Evolutionary conservation across 2,888 invertebrate genomes (phyloP).

Genomic region (Resseliella maxima): DNA sequence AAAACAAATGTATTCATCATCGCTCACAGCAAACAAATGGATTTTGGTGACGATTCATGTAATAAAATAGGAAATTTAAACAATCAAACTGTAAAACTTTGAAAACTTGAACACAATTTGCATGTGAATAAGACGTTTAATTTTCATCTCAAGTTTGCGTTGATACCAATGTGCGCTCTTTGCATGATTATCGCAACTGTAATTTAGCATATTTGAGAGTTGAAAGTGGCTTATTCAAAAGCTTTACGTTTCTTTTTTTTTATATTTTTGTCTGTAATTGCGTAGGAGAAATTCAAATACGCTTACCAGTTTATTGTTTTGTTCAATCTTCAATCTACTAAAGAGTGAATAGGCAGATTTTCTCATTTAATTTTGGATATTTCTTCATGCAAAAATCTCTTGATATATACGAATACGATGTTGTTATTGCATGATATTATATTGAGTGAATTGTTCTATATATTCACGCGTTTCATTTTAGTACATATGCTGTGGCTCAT

Average conservation of each 20-base stretch:
- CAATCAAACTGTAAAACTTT: slow-evolving; percentile 52
- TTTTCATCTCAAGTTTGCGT: slow-evolving; percentile 40
- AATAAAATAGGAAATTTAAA: slow-evolving; percentile 36
- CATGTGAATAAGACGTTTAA: slow-evolving; percentile 42
- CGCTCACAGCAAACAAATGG: neutral
- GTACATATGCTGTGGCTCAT: slow-evolving; percentile 33
- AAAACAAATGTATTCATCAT: neutral
- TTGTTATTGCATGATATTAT: neutral
- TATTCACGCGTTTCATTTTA: slow-evolving; percentile 1
- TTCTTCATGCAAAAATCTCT: neutral
- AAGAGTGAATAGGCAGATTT: neutral
- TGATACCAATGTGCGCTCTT: slow-evolving; percentile 30
- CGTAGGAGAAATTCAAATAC: no score
- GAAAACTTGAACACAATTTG: neutral
- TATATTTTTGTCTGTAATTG: neutral
- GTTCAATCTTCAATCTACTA: neutral
- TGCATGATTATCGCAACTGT: neutral
- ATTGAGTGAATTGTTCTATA: neutral
- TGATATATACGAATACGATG: neutral
- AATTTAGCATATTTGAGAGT: neutral
- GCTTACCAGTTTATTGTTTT: neutral
- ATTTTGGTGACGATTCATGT: neutral
- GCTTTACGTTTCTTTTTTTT: neutral
- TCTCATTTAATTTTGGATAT: neutral
- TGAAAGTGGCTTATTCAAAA: neutral